Conservation (phyloP, 2,888 invertebrate species). For the Eupelmus urozonus region DNA sequence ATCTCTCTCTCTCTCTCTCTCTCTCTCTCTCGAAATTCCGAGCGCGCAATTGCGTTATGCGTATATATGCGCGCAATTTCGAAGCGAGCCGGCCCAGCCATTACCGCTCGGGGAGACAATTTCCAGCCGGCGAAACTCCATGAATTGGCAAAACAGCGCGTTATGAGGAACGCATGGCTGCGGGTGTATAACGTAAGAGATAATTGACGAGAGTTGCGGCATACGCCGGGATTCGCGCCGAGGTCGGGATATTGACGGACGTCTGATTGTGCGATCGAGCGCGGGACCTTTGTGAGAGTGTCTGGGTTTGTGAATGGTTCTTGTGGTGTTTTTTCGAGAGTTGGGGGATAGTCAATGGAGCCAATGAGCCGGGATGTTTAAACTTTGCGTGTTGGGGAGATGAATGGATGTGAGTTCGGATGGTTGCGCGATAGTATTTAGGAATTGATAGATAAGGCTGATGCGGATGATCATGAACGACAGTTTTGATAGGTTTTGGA, state of each 20-base stretch:
- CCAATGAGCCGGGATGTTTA: too few relatives aligned
- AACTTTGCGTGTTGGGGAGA: too few relatives aligned
- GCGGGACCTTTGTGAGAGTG: conserved; percentile 6
- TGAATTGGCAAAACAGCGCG: not conserved
- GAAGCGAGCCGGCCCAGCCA: conserved; percentile 27
- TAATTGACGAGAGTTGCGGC: conserved; percentile 27
- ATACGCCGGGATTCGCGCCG: not conserved
- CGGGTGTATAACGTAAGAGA: conserved; percentile 11
- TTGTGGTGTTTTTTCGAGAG: not conserved
- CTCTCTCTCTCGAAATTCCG: conserved; percentile 42
- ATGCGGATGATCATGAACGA: too few relatives aligned
- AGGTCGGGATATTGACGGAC: conserved; percentile 23
- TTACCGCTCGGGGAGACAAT: conserved; percentile 43
- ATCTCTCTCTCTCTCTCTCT: conserved; percentile 23
- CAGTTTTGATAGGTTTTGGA: too few relatives aligned
- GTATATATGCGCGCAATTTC: conserved; percentile 35
- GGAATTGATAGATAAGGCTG: too few relatives aligned
- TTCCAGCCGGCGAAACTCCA: conserved; percentile 21
- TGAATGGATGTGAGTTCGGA: too few relatives aligned
- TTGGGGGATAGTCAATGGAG: too few relatives aligned
- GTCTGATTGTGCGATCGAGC: not conserved
- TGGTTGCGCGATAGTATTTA: too few relatives aligned
- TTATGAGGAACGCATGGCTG: conserved; percentile 3
- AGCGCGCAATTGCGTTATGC: conserved; percentile 16
- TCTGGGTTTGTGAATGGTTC: not conserved